Evolutionary conservation across 2,113 vertebrate species (phyloP).

Genomic region (Solea solea): DNA sequence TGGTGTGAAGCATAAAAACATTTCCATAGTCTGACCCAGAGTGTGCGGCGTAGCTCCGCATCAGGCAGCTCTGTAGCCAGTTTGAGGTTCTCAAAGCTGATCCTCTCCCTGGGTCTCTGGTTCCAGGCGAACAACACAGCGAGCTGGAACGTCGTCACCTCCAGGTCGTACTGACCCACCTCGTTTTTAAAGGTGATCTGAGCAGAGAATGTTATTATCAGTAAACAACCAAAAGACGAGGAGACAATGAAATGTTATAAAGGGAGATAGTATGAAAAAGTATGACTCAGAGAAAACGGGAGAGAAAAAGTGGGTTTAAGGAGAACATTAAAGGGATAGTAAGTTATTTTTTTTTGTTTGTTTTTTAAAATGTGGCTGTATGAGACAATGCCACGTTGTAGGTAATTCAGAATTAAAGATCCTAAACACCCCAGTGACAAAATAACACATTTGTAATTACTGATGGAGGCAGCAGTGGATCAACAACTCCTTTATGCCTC

Average conservation of each 20-base stretch:
- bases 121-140: conserved; percentile 98
- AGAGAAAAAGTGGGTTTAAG: no score
- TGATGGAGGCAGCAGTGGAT: no score
- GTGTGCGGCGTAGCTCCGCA: conserved; percentile 95
- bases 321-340: no score
- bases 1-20: not conserved
- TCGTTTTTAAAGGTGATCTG: conserved; percentile 99
- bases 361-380: no score
- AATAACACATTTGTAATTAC: no score
- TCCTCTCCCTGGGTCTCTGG: conserved; percentile 97
- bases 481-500: no score
- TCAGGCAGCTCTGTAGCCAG: conserved; percentile 97
- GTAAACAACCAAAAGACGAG: not conserved
- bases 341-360: no score
- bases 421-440: no score
- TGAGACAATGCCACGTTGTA: no score
- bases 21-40: conserved; percentile 86
- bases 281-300: no score
- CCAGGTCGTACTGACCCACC: conserved; percentile 96
- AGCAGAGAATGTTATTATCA: not conserved
- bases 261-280: no score
- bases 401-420: no score
- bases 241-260: not conserved
- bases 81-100: conserved; percentile 99
- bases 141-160: conserved; percentile 97